Evolutionary conservation across 2,113 vertebrate species (phyloP).

Genomic region (Microcebus griseorufus): DNA sequence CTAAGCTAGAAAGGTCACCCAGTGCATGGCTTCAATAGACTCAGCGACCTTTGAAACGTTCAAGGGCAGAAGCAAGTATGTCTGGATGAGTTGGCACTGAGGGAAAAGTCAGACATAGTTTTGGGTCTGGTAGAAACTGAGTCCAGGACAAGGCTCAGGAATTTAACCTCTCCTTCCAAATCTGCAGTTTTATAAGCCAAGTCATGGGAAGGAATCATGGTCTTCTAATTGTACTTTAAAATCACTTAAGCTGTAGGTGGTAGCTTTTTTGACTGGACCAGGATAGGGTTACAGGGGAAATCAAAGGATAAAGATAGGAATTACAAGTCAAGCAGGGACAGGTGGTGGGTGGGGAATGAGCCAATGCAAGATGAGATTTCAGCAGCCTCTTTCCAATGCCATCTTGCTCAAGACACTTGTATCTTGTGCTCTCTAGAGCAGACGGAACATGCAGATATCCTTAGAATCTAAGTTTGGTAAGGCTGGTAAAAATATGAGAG

Average conservation of each 20-base stretch:
- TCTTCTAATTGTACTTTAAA: not conserved
- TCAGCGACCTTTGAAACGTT: not conserved
- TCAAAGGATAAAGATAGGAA: slow-evolving; percentile 21
- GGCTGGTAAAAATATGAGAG: not conserved
- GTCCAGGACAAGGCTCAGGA: not conserved
- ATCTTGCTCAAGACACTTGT: not conserved
- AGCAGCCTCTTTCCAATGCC: not conserved
- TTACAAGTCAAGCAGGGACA: not conserved
- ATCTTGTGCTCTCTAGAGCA: not conserved
- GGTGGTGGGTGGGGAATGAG: not conserved
- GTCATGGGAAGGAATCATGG: not conserved
- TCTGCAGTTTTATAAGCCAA: slow-evolving; percentile 7
- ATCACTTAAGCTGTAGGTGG: slow-evolving; percentile 13
- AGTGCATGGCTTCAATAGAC: not conserved
- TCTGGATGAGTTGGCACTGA: not conserved
- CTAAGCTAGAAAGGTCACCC: not conserved
- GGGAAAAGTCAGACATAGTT: not conserved
- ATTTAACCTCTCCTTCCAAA: not conserved
- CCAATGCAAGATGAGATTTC: not conserved
- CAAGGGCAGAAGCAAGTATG: not conserved
- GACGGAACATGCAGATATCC: not conserved
- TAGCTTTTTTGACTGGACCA: not conserved
- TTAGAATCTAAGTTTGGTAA: not conserved
- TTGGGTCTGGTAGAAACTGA: not conserved
- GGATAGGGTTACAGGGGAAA: not conserved